Conservation (phyloP, 2,888 invertebrate species). For the Cheilosia variabilis region DNA sequence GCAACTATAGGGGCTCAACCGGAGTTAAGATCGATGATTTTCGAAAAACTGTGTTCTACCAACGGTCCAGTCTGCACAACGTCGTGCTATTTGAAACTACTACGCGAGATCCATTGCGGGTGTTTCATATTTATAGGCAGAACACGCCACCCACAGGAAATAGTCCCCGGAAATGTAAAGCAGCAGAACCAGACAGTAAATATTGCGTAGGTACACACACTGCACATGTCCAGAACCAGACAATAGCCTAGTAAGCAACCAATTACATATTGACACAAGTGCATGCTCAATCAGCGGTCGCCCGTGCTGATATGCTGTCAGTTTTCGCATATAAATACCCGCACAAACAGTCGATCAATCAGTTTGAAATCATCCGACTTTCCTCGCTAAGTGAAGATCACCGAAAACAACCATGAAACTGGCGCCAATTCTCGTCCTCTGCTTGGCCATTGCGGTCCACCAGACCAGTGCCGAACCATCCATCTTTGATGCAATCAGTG, state of each 20-base stretch:
- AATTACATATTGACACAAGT: constrained; percentile 19
- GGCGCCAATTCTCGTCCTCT: constrained; percentile 43
- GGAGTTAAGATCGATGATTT: no score
- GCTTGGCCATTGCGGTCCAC: constrained; percentile 40
- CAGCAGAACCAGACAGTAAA: constrained; percentile 31
- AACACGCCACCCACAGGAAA: no score
- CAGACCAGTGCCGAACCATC: constrained; percentile 24
- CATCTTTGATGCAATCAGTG: constrained; percentile 5
- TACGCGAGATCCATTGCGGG: no score
- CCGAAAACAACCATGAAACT: constrained; percentile 37
- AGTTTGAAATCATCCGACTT: constrained; percentile 52
- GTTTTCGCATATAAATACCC: constrained; percentile 43
- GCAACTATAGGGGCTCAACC: no score
- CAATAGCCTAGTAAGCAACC: constrained; percentile 2
- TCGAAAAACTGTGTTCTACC: no score
- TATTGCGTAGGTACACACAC: background rate
- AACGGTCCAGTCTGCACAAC: no score
- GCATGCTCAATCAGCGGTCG: background rate
- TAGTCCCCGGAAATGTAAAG: background rate
- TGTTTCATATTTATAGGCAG: no score
- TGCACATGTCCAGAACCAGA: background rate
- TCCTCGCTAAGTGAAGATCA: background rate
- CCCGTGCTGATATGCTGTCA: background rate
- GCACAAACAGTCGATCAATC: background rate
- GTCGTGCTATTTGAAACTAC: no score